Percentiles rank a stretch among this genome's conserved stretches.
phyloP scores from a whole-genome alignment of 2,888 invertebrate species.

The Serripes groenlandicus region DNA sequence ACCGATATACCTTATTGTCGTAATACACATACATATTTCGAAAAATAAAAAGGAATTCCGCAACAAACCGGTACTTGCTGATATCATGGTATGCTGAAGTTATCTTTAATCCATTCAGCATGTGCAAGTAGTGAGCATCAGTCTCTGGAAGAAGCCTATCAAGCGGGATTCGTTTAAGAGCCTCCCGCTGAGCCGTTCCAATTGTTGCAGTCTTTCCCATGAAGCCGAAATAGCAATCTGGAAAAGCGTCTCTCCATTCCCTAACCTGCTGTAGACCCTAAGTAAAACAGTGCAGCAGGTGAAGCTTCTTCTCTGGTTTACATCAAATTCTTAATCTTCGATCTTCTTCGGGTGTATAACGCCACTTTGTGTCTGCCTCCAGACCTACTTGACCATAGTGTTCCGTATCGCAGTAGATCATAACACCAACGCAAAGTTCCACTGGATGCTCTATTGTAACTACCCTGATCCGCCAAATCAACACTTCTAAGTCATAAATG shows the following conservation, averaged over 20 bases:
- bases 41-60: no score
- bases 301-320: background rate
- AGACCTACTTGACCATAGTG: background rate
- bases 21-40: no score
- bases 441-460: background rate
- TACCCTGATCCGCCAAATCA: background rate
- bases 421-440: constrained; percentile 1
- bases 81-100: no score
- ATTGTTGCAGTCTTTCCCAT: background rate
- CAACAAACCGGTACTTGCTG: no score
- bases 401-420: constrained; percentile 15
- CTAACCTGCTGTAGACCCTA: background rate
- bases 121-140: constrained; percentile 10
- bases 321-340: background rate
- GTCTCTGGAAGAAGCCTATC: constrained; percentile 1
- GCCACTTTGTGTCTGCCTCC: background rate
- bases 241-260: constrained; percentile 12
- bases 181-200: background rate
- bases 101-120: no score
- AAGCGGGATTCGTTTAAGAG: background rate
- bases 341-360: constrained; percentile 9
- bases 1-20: no score
- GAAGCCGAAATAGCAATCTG: constrained; percentile 14
- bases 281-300: constrained; percentile 9
- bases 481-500: background rate